Conservation (phyloP, 2,113 vertebrate genomes). For the Hyperopisus bebe region DNA sequence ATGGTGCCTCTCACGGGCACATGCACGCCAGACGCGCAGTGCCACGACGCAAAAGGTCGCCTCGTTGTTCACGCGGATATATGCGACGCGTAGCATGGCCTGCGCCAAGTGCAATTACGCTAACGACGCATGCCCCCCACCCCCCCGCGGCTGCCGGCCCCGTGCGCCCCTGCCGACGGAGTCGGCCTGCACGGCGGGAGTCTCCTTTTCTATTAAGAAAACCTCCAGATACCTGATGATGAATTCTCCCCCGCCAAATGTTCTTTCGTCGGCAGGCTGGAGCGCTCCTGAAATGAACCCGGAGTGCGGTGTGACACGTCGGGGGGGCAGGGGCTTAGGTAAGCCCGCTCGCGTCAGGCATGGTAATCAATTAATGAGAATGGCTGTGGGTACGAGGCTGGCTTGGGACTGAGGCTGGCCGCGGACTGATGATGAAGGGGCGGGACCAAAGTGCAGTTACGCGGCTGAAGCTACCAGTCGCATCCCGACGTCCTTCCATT, state of each 20-base stretch:
- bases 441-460: not conserved
- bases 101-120: slow-evolving; percentile 99
- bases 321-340: slow-evolving; percentile 74
- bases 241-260: slow-evolving; percentile 99
- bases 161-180: slow-evolving; percentile 91
- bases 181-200: slow-evolving; percentile 93
- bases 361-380: slow-evolving; percentile 79
- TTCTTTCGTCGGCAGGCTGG: slow-evolving; percentile 95
- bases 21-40: slow-evolving; percentile 17
- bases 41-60: slow-evolving; percentile 98
- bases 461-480: not conserved
- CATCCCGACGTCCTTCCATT: not conserved
- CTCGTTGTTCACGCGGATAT: slow-evolving; percentile 95
- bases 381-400: slow-evolving; percentile 82
- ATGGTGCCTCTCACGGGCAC: not conserved
- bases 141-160: slow-evolving; percentile 96
- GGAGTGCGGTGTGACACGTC: slow-evolving; percentile 76
- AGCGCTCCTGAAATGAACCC: slow-evolving; percentile 98
- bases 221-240: slow-evolving; percentile 99
- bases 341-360: slow-evolving; percentile 70
- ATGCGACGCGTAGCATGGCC: slow-evolving; percentile 96
- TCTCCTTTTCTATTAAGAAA: slow-evolving; percentile 99
- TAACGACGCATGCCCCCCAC: slow-evolving; percentile 94
- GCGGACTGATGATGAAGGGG: not conserved
- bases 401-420: slow-evolving; percentile 56